Percentiles rank a stretch among this genome's conserved stretches.
Conservation (phyloP, 2,113 vertebrate species). For the Trochalopteron elliotii region DNA sequence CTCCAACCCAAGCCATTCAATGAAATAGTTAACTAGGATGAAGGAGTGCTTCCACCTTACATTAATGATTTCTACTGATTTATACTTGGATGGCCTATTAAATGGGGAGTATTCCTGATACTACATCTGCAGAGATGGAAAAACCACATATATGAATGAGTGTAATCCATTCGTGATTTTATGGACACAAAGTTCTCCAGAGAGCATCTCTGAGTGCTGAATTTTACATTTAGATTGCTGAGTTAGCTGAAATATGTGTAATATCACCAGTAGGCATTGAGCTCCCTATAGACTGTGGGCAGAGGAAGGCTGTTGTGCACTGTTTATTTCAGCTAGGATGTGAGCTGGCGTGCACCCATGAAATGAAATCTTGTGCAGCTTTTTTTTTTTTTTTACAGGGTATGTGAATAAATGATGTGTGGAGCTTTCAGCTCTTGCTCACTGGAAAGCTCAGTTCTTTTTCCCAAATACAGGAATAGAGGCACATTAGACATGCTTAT, state of each 20-base stretch:
- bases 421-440: constrained; percentile 16
- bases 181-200: constrained; percentile 28
- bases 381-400: neutral
- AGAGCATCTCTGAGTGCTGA: constrained; percentile 17
- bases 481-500: neutral
- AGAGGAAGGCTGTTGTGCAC: neutral
- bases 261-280: neutral
- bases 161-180: constrained; percentile 29
- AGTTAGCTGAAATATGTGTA: constrained; percentile 28
- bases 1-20: neutral
- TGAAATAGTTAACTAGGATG: constrained; percentile 15
- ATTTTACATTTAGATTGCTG: constrained; percentile 52
- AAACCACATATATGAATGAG: constrained; percentile 4
- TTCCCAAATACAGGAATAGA: neutral
- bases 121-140: constrained; percentile 15
- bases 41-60: neutral
- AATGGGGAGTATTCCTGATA: constrained; percentile 22
- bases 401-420: constrained; percentile 35
- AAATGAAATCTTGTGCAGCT: neutral
- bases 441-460: neutral
- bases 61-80: neutral
- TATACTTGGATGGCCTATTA: constrained; percentile 10
- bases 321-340: constrained; percentile 8
- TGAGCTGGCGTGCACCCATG: neutral
- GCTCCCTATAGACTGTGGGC: neutral